Conservation (phyloP, 23 tunicate species). For the Styela clava region DNA sequence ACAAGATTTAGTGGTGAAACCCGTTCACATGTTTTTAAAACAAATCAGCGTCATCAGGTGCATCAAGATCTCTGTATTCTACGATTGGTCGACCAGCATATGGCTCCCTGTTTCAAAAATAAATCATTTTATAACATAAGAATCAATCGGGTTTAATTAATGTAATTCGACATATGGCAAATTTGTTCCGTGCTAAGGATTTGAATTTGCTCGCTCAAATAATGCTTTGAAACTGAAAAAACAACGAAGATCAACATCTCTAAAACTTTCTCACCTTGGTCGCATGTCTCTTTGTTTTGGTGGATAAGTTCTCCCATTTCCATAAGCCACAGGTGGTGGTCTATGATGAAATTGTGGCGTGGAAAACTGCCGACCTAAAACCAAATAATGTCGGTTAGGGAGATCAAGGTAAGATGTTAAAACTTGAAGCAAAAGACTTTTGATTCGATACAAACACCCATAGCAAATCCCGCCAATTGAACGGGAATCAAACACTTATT, state of each 20-base stretch:
- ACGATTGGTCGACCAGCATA: conserved; percentile 61
- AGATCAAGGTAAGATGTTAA: too few species aligned
- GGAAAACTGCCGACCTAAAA: conserved; percentile 50
- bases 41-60: conserved; percentile 94
- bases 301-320: conserved; percentile 78
- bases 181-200: too few species aligned
- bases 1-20: too few species aligned
- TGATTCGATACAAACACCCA: too few species aligned
- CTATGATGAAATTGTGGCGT: conserved; percentile 83
- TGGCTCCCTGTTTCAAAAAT: conserved; percentile 11
- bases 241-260: too few species aligned
- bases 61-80: conserved; percentile 94
- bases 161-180: too few species aligned
- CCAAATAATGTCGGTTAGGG: neutral
- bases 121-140: neutral
- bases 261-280: too few species aligned
- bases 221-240: too few species aligned
- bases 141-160: too few species aligned
- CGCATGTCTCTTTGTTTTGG: conserved; percentile 66
- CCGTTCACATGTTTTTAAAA: conserved; percentile 40
- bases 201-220: too few species aligned
- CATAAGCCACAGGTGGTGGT: conserved; percentile 65
- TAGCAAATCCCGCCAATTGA: too few species aligned
- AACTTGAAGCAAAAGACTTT: neutral
- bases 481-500: too few species aligned